These are phyloP conservation scores for Salticus scenicus DNA, from an alignment of 2,888 invertebrate genomes.

Conservation along the genomic window DNA sequence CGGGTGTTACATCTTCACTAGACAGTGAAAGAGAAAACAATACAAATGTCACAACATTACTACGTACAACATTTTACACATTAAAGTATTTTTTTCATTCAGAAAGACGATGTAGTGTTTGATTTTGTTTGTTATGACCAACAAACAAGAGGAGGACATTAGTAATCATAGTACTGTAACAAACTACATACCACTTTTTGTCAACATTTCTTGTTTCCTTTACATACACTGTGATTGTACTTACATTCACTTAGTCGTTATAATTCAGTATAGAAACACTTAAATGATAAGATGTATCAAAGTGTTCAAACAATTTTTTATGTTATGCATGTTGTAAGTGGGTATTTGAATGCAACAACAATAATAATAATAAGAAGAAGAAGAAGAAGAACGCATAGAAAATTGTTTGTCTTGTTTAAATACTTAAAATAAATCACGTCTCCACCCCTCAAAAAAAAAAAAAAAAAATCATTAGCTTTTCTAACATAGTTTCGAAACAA, in stretches of 20 bases:
- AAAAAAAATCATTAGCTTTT: too few relatives aligned
- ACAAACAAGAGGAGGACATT: background rate
- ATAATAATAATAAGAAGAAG: too few relatives aligned
- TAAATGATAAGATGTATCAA: background rate
- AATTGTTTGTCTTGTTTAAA: too few relatives aligned
- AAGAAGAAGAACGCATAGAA: too few relatives aligned
- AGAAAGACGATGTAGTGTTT: slow-evolving; percentile 16
- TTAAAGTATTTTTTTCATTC: background rate
- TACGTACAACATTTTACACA: slow-evolving; percentile 6
- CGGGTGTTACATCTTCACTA: too few relatives aligned
- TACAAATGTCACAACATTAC: slow-evolving; percentile 10
- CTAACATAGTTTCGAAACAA: too few relatives aligned
- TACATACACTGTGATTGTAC: slow-evolving; percentile 52
- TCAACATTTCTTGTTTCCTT: slow-evolving; percentile 54
- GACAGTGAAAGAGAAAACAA: background rate
- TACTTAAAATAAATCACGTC: too few relatives aligned
- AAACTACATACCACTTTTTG: slow-evolving; percentile 61
- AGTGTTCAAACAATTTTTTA: background rate
- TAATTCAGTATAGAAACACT: background rate
- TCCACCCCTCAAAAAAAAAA: too few relatives aligned
- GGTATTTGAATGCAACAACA: too few relatives aligned
- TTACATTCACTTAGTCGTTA: slow-evolving; percentile 27
- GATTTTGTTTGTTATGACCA: background rate
- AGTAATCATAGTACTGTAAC: background rate
- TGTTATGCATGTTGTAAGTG: too few relatives aligned